Conservation (phyloP, 2,113 vertebrate genomes). For the Bombycilla garrulus region DNA sequence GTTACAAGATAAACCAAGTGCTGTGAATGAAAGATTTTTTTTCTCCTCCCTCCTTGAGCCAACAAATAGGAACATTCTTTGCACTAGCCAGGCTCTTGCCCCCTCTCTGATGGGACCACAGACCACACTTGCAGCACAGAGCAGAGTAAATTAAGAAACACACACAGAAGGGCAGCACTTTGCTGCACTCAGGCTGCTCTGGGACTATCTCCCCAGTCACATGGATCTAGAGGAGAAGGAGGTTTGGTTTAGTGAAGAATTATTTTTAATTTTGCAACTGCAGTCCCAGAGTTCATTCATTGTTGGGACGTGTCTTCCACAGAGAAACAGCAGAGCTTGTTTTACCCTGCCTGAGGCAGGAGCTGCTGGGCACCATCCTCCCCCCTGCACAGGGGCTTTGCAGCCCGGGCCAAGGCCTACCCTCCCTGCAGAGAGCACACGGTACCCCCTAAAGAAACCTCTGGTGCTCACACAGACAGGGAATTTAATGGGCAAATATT, state of each 20-base stretch:
- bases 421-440: background rate
- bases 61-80: slow-evolving; percentile 37
- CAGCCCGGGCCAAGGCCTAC: background rate
- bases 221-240: background rate
- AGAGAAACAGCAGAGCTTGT: background rate
- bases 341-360: background rate
- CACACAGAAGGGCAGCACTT: background rate
- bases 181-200: background rate
- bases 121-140: slow-evolving; percentile 24
- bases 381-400: background rate
- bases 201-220: background rate
- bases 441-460: background rate
- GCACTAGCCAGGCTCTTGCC: slow-evolving; percentile 41
- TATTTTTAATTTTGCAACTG: background rate
- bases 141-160: slow-evolving; percentile 65
- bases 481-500: background rate
- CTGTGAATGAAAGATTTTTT: slow-evolving; percentile 56
- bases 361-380: background rate
- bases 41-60: background rate
- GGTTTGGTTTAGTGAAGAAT: slow-evolving; percentile 26
- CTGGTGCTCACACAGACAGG: background rate
- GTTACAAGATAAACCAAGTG: slow-evolving; percentile 59
- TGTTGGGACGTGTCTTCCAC: background rate
- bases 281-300: background rate
- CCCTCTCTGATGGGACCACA: slow-evolving; percentile 46